phyloP scores from a whole-genome alignment of 2,113 vertebrate species.

The Tragelaphus imberbis region DNA sequence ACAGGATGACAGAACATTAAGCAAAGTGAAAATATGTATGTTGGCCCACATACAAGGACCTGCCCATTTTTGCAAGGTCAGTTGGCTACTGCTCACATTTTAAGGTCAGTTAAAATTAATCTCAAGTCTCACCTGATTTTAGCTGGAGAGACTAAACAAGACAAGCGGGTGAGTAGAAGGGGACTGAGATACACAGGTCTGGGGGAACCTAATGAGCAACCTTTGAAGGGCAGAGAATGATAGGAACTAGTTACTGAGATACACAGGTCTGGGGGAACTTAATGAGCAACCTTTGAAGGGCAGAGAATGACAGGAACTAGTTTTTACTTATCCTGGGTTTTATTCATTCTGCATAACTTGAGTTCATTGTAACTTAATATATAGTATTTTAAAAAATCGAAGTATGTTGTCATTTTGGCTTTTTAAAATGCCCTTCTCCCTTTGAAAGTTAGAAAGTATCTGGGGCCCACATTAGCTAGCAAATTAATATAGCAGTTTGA shows the following conservation, averaged over 20 bases:
- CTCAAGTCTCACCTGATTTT: background rate
- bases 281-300: background rate
- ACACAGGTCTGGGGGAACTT: background rate
- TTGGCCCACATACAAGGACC: background rate
- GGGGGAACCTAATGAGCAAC: background rate
- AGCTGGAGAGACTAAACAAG: background rate
- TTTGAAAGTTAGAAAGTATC: background rate
- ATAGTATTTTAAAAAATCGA: background rate
- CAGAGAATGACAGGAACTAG: background rate
- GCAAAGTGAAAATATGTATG: constrained; percentile 6
- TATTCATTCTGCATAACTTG: background rate
- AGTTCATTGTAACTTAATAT: background rate
- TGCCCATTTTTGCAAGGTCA: background rate
- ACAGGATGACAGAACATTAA: background rate
- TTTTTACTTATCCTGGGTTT: background rate
- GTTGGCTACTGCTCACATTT: background rate
- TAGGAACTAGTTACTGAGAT: background rate
- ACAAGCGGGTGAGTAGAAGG: background rate
- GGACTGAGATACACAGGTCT: background rate
- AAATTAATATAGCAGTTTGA: background rate
- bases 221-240: background rate
- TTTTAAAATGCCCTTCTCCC: background rate
- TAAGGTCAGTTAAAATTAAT: background rate
- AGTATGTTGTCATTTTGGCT: background rate
- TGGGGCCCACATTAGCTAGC: background rate